Conservation (phyloP, 2,113 vertebrate genomes). For the Mionectes macconnelli region DNA sequence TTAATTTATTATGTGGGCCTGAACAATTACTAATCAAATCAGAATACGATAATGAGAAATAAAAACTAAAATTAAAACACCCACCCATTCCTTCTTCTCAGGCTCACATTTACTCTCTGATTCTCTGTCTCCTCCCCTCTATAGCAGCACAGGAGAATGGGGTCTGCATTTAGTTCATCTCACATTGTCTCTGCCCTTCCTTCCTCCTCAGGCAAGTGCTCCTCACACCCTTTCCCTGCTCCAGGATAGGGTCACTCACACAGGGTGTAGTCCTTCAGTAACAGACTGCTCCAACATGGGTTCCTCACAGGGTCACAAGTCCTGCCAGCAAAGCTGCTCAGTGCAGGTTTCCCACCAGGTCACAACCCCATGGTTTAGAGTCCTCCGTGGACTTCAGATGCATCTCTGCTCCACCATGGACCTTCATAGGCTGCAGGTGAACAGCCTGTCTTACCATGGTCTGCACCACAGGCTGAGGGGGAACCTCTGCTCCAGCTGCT, state of each 20-base stretch:
- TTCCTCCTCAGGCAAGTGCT: neutral
- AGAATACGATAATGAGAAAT: neutral
- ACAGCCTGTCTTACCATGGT: neutral
- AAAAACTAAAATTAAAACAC: neutral
- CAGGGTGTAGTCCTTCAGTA: no score
- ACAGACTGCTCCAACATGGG: neutral
- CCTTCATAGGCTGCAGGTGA: neutral
- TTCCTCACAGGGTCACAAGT: neutral
- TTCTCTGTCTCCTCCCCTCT: neutral
- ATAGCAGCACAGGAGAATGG: neutral
- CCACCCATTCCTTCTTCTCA: neutral
- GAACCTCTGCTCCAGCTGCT: neutral
- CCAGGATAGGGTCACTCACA: neutral
- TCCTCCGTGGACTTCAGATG: neutral
- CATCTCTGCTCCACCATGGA: neutral
- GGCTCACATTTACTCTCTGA: neutral
- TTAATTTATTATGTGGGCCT: neutral
- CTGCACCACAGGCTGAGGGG: accelerated
- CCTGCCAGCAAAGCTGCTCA: neutral
- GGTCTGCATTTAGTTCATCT: neutral
- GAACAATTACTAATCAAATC: neutral
- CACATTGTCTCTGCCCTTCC: neutral
- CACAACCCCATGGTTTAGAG: accelerated
- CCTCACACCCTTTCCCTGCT: neutral
- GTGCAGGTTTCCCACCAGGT: neutral